These are phyloP conservation scores for Holothuria scabra DNA, from an alignment of 53 echinoderm and acorn worm species.

Conservation along the genomic window DNA sequence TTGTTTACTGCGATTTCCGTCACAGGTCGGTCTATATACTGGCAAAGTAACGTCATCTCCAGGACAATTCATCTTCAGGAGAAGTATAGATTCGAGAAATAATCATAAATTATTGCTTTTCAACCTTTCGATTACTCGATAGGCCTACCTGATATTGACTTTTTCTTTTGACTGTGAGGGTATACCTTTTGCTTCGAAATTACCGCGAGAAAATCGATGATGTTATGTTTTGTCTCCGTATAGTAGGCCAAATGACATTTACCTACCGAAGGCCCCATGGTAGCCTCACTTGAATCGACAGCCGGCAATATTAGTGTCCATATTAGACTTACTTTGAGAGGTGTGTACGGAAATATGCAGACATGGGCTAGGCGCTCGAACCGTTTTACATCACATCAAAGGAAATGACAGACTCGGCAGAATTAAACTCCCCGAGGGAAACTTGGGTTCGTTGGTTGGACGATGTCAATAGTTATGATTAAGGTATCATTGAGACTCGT, in stretches of 20 bases:
- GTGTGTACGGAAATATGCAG: conserved; percentile 19
- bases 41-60: no score
- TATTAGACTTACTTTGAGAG: conserved; percentile 18
- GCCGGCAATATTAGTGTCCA: not conserved
- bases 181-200: conserved; percentile 17
- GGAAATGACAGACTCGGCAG: conserved; percentile 34
- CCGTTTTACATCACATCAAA: conserved; percentile 44
- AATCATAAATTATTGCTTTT: no score
- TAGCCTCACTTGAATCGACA: not conserved
- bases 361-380: conserved; percentile 25
- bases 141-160: no score
- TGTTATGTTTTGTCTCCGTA: conserved; percentile 7
- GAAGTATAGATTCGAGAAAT: no score
- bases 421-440: conserved; percentile 3
- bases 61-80: no score
- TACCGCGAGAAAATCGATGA: conserved; percentile 37
- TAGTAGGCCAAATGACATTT: not conserved
- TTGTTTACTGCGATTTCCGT: no score
- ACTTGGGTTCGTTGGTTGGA: not conserved
- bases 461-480: conserved; percentile 24
- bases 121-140: no score
- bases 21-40: no score
- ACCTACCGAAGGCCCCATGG: conserved; percentile 7
- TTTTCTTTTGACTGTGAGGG: not conserved
- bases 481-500: not conserved